Percentiles rank a stretch among this genome's conserved stretches.
phyloP scores from a whole-genome alignment of 2,888 invertebrate species.

The Synanthedon formicaeformis region DNA sequence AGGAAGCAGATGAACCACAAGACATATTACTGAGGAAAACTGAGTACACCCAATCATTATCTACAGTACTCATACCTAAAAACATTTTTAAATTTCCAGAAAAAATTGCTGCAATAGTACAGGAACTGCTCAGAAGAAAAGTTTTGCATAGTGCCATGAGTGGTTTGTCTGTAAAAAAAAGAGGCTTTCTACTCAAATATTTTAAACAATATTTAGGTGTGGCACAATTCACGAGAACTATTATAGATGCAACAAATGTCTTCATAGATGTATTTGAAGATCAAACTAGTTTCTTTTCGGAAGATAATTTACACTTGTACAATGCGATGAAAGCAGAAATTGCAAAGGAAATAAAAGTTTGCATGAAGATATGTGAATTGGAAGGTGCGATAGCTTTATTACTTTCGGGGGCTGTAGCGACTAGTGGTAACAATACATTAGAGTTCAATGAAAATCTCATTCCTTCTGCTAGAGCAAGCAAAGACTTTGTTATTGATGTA shows the following conservation, averaged over 20 bases:
- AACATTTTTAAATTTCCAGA: conserved; percentile 78
- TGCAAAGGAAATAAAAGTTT: conserved; percentile 76
- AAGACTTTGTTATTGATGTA: conserved; percentile 71
- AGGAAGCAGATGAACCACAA: neutral
- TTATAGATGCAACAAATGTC: conserved; percentile 80
- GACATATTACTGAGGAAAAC: conserved; percentile 83
- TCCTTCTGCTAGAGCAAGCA: conserved; percentile 60
- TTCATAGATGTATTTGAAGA: conserved; percentile 82
- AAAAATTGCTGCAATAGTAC: conserved; percentile 82
- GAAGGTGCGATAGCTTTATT: conserved; percentile 79
- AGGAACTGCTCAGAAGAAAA: conserved; percentile 87
- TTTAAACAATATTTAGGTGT: conserved; percentile 80
- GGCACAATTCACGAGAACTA: conserved; percentile 77
- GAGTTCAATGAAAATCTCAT: conserved; percentile 37
- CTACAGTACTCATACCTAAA: conserved; percentile 73
- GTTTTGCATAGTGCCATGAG: conserved; percentile 81
- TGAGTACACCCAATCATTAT: conserved; percentile 84
- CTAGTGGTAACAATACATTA: conserved; percentile 29
- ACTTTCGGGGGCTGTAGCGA: conserved; percentile 69
- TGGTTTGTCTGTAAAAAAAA: conserved; percentile 75
- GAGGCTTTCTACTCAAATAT: conserved; percentile 79
- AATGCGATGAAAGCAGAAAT: conserved; percentile 72
- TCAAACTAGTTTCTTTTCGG: conserved; percentile 72
- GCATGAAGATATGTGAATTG: conserved; percentile 72
- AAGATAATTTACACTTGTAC: conserved; percentile 73